Evolutionary conservation across 2,888 invertebrate species (phyloP).

Genomic region (Imbricaverruca yamaguchii): DNA sequence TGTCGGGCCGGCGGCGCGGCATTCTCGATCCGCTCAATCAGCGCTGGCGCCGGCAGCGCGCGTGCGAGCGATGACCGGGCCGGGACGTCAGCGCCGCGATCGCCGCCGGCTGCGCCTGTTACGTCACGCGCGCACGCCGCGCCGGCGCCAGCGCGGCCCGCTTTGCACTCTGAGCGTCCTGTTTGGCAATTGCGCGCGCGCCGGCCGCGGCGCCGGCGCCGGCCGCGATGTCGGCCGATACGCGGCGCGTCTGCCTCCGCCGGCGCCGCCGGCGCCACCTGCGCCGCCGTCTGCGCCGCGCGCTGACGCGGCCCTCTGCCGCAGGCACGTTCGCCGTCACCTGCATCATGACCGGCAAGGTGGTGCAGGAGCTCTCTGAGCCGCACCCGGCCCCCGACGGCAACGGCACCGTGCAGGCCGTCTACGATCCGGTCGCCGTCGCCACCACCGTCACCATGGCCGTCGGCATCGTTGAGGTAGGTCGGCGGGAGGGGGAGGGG

Average conservation of each 20-base stretch:
- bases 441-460: conserved; percentile 66
- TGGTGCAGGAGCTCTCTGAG: conserved; percentile 28
- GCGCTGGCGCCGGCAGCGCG: background rate
- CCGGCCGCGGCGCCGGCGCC: background rate
- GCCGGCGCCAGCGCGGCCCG: background rate
- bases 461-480: conserved; percentile 51
- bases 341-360: conserved; percentile 56
- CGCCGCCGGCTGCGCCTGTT: background rate
- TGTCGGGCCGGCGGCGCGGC: too few relatives aligned
- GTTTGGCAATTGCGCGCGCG: conserved; percentile 5
- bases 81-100: background rate
- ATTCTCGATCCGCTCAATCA: too few relatives aligned
- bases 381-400: background rate
- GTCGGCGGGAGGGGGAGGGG: background rate
- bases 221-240: background rate
- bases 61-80: background rate
- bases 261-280: background rate
- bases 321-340: conserved; percentile 74
- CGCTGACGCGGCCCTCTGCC: background rate
- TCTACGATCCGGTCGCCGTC: conserved; percentile 55
- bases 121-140: background rate
- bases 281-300: background rate
- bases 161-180: background rate
- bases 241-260: background rate
- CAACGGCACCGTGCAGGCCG: conserved; percentile 21